These are phyloP conservation scores for Terebella lapidaria DNA, from an alignment of 2,888 invertebrate species.

Conservation along the genomic window DNA sequence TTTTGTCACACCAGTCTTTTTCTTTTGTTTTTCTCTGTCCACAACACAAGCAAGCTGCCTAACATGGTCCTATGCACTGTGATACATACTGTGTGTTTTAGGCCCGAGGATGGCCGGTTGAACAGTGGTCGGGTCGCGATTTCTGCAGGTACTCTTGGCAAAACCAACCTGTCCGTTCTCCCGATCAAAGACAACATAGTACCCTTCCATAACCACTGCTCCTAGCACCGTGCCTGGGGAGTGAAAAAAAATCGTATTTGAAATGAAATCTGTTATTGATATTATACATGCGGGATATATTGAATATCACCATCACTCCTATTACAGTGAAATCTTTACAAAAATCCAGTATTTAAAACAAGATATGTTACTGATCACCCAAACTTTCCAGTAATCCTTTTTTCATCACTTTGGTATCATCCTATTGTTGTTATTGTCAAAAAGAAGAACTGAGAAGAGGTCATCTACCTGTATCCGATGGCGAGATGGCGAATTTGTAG, in stretches of 20 bases:
- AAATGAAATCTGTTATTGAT: too few relatives aligned
- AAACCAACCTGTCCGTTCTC: conserved; percentile 45
- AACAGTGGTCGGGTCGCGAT: neutral
- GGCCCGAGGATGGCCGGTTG: neutral
- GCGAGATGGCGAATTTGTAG: conserved; percentile 47
- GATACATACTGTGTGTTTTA: neutral
- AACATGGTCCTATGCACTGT: too few relatives aligned
- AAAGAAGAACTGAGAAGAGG: too few relatives aligned
- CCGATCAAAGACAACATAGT: conserved; percentile 53
- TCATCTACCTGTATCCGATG: conserved; percentile 42
- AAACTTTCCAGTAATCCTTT: too few relatives aligned
- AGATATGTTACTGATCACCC: too few relatives aligned
- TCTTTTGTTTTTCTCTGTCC: neutral
- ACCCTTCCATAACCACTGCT: conserved; percentile 53
- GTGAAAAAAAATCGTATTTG: neutral
- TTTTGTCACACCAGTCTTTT: neutral
- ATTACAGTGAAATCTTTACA: too few relatives aligned
- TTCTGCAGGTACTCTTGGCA: conserved; percentile 41
- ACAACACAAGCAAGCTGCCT: neutral
- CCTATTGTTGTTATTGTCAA: too few relatives aligned
- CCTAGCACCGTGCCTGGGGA: conserved; percentile 49
- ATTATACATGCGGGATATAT: too few relatives aligned
- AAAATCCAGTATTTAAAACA: too few relatives aligned
- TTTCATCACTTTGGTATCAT: too few relatives aligned
- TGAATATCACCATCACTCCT: too few relatives aligned